phyloP scores from a whole-genome alignment of 2,113 vertebrate genomes.

The Spilogale gracilis region DNA sequence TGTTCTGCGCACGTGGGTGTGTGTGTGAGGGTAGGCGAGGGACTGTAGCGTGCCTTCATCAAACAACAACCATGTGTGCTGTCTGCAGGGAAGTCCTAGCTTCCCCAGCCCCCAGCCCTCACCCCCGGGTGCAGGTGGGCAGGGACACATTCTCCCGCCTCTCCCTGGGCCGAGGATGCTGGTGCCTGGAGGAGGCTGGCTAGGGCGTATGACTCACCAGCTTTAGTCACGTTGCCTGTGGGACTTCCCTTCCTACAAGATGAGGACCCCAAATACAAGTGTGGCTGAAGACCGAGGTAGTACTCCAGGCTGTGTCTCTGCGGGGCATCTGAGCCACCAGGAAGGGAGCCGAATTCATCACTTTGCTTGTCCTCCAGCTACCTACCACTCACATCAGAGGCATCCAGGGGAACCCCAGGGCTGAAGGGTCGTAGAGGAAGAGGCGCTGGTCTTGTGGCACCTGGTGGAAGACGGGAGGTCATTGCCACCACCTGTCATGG shows the following conservation, averaged over 20 bases:
- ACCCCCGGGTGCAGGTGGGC: not conserved
- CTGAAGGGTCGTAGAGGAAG: not conserved
- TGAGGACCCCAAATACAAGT: slow-evolving; percentile 35
- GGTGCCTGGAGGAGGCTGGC: not conserved
- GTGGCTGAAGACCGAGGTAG: not conserved
- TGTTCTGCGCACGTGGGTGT: not conserved
- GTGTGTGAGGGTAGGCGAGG: not conserved
- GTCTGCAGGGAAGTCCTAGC: slow-evolving; percentile 40
- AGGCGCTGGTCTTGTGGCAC: not conserved
- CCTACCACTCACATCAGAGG: not conserved
- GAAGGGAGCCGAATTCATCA: not conserved
- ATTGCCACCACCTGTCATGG: not conserved
- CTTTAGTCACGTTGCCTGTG: slow-evolving; percentile 32
- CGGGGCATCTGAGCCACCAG: not conserved
- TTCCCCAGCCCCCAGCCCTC: not conserved
- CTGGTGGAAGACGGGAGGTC: not conserved
- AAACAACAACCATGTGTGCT: not conserved
- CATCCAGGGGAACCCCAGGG: not conserved
- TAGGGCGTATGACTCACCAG: slow-evolving; percentile 36
- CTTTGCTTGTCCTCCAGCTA: not conserved
- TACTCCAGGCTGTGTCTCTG: slow-evolving; percentile 29
- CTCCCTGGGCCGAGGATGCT: not conserved
- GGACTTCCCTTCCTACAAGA: slow-evolving; percentile 37
- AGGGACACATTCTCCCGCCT: not conserved
- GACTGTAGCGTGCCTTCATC: not conserved